Evolutionary conservation across 2,113 vertebrate species (phyloP).

Genomic region (Brachirus orientalis): DNA sequence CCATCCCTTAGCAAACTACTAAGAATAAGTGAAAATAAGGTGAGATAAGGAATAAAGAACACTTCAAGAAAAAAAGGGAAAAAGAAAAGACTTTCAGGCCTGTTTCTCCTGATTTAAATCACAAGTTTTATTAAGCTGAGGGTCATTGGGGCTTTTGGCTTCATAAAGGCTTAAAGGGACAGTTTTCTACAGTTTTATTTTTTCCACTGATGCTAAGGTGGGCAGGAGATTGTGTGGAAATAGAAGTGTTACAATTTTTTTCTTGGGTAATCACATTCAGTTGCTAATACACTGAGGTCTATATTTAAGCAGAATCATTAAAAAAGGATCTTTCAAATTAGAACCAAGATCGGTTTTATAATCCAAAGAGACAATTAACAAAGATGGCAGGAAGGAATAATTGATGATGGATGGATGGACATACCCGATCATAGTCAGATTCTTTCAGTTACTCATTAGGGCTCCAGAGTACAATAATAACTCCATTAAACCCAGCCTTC

Average conservation of each 20-base stretch:
- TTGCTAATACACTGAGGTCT: constrained; percentile 1
- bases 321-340: constrained; percentile 27
- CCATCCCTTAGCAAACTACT: constrained; percentile 27
- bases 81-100: neutral
- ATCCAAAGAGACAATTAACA: constrained; percentile 31
- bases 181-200: constrained; percentile 39
- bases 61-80: constrained; percentile 7
- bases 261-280: constrained; percentile 31
- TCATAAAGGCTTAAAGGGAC: constrained; percentile 14
- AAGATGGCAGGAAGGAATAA: constrained; percentile 1
- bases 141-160: constrained; percentile 28
- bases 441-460: constrained; percentile 41
- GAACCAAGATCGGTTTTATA: constrained; percentile 15
- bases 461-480: constrained; percentile 54
- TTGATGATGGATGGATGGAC: constrained; percentile 27
- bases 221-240: constrained; percentile 16
- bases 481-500: constrained; percentile 57
- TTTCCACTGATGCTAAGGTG: constrained; percentile 8
- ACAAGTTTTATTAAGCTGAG: constrained; percentile 6
- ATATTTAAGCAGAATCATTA: constrained; percentile 20
- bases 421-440: constrained; percentile 17
- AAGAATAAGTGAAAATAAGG: constrained; percentile 10
- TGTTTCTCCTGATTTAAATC: no score
- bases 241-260: constrained; percentile 17
- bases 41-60: constrained; percentile 17